Base-by-base conservation (phyloP, 2,888 invertebrate species). In the Conomelus anceps region DNA sequence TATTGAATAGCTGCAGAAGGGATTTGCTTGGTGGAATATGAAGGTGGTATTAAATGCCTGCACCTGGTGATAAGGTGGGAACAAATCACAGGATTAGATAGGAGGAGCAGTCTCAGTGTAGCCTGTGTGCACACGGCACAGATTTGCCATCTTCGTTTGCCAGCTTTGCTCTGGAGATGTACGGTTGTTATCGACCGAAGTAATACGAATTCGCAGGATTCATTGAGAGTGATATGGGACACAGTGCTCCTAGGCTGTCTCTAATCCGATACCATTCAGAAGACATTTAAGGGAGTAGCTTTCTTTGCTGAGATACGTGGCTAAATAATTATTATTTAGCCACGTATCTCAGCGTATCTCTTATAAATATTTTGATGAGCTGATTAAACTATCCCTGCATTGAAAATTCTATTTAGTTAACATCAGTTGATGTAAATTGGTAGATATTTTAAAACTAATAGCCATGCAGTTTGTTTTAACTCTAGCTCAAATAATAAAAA, bases 31-130 rank as follows among this genome's bases (percentile, higher is more conserved):
- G 63, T 63, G 63, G n/a, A 63, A 63, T 63, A n/a, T 63, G 63
- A 7, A 63, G 63, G 11, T 63, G 63, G 63, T 63, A 63, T 63
- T n/a, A 63, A 63, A 63, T 63, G 63, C 63, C 63, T 63, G 63
- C 63, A 63, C 63, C 86, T 23, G 22, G 86, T 29, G 86, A 86
- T 86, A 86, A 86, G 86, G 86, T 86, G 86, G 17, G 23, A 22
- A 86, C 86, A 86, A 86, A 86, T 86, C 86, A 86, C 29, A 22
- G 29, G 86, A 86, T 86, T 86, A 86, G 17, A 63, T 63, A 63
- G 63, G 3, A 63, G 63, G 13, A n/a, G n/a, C 63, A 63, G 63
- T n/a, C n/a, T n/a, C 63, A n/a, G n/a, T n/a, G 63, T n/a, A 63
- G 6, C 13, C 63, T 13, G n/a, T n/a, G 63, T n/a, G n/a, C 63